A percentile compares a stretch with the other conserved stretches of the same genome.
Evolutionary conservation across 2,113 vertebrate genomes (phyloP).

Genomic region (Gymnarchus niloticus): DNA sequence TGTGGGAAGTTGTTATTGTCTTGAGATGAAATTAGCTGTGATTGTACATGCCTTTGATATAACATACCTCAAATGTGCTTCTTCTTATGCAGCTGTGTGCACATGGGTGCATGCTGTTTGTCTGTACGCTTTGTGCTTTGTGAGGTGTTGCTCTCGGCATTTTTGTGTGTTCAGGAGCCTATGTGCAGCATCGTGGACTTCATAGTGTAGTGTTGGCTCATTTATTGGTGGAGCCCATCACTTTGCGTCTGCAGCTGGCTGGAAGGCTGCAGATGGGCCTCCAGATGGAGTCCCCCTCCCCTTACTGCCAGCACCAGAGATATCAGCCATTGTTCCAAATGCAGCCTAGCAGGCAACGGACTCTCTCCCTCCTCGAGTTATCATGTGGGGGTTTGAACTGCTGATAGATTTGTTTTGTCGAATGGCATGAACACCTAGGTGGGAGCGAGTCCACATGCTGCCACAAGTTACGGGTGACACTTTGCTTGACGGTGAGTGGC

Average conservation of each 20-base stretch:
- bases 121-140: neutral
- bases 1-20: neutral
- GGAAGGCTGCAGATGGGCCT: conserved; percentile 12
- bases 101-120: neutral
- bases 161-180: conserved; percentile 12
- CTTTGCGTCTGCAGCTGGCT: conserved; percentile 1
- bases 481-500: neutral
- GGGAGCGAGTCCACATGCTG: neutral
- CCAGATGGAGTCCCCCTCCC: neutral
- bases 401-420: neutral
- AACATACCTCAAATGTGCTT: neutral
- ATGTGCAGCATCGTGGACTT: conserved; percentile 20
- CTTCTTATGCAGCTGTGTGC: neutral
- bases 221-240: conserved; percentile 10
- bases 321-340: neutral
- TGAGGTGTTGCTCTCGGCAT: neutral
- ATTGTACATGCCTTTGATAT: neutral
- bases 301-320: neutral
- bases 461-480: neutral
- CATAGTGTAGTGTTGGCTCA: conserved; percentile 17
- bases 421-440: neutral
- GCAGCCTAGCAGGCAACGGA: neutral
- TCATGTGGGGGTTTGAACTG: neutral
- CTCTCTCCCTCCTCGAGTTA: neutral
- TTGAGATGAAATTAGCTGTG: neutral